A percentile compares a stretch with the other conserved stretches of the same genome.
Conservation (phyloP, 2,113 vertebrate species). For the Felis catus region DNA sequence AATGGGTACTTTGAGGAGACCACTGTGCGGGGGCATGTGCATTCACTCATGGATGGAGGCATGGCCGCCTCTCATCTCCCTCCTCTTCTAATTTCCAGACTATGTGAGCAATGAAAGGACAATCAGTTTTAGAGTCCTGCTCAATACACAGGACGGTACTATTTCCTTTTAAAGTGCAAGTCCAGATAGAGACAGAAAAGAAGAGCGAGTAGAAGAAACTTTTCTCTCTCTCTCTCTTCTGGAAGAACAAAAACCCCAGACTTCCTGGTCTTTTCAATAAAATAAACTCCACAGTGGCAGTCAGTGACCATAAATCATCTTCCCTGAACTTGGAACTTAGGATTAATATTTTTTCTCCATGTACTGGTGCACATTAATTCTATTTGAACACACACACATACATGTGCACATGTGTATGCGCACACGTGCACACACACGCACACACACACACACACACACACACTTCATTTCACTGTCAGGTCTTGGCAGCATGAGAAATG, state of each 20-base stretch:
- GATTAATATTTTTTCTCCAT: neutral
- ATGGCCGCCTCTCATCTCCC: neutral
- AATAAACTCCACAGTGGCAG: neutral
- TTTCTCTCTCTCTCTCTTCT: neutral
- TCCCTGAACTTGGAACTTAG: neutral
- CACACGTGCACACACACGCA: too few species aligned
- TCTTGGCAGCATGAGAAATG: neutral
- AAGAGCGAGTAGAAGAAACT: neutral
- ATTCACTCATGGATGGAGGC: neutral
- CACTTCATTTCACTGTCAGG: neutral
- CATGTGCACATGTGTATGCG: too few species aligned
- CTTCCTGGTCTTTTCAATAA: neutral
- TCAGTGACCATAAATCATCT: neutral
- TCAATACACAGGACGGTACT: neutral
- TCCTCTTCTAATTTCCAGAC: neutral
- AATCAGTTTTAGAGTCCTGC: neutral
- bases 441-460: too few species aligned
- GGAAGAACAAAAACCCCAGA: neutral
- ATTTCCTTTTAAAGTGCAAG: neutral
- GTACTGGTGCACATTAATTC: neutral
- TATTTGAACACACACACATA: neutral
- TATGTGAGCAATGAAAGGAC: neutral
- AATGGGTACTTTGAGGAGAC: neutral
- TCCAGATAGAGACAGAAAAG: conserved; percentile 34
- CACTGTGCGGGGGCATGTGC: fast-evolving